A percentile compares a stretch with the other conserved stretches of the same genome.
These are phyloP conservation scores for Archivesica marissinica DNA, from an alignment of 1,140 invertebrate genomes.

Conservation along the genomic window DNA sequence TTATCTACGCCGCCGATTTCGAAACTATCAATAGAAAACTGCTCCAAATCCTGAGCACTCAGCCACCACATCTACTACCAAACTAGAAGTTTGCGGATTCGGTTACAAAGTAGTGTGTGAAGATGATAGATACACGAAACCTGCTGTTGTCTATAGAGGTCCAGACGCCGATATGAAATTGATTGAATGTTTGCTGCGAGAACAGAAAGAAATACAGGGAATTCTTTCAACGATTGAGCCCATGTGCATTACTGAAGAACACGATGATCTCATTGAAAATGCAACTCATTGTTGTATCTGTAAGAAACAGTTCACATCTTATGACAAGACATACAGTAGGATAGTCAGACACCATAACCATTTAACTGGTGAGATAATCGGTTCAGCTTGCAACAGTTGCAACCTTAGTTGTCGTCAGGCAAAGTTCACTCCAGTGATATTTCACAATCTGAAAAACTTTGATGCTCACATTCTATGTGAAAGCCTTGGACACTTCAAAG, in stretches of 20 bases:
- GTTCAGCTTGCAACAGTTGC: too few relatives aligned
- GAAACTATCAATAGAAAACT: slow-evolving; percentile 5
- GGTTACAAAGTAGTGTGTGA: too few relatives aligned
- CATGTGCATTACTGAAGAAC: not conserved
- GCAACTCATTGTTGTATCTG: not conserved
- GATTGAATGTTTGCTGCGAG: slow-evolving; percentile 8
- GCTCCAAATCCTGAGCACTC: slow-evolving; percentile 23
- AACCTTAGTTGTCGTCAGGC: slow-evolving; percentile 1
- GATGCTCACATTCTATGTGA: slow-evolving; percentile 79
- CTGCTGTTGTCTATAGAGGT: not conserved
- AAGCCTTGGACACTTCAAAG: slow-evolving; percentile 69
- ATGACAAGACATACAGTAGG: too few relatives aligned
- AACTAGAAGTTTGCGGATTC: slow-evolving; percentile 26
- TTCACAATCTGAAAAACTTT: slow-evolving; percentile 81
- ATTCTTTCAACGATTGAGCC: not conserved
- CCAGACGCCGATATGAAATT: not conserved
- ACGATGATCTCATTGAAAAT: not conserved
- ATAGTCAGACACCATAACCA: too few relatives aligned
- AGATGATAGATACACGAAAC: too few relatives aligned
- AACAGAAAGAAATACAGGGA: slow-evolving; percentile 6
- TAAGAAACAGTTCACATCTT: slow-evolving; percentile 62
- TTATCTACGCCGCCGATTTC: too few relatives aligned
- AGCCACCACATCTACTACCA: not conserved
- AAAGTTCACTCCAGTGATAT: too few relatives aligned
- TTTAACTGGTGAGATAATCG: too few relatives aligned